Conservation (phyloP, 1,140 invertebrate genomes). For the Fopius arisanus region DNA sequence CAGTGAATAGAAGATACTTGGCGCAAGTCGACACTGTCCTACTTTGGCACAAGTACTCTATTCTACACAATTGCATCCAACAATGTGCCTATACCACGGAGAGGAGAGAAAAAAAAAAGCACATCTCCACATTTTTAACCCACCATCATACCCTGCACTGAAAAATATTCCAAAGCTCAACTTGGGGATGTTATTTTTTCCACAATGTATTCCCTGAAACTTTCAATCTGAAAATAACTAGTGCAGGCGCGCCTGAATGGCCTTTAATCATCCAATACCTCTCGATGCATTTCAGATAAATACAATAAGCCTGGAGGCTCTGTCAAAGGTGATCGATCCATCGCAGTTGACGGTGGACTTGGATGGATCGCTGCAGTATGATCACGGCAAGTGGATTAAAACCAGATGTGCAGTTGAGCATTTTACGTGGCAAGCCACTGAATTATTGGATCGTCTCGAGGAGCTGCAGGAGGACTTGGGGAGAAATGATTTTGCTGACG, state of each 20-base stretch:
- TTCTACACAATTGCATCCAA: conserved; percentile 15
- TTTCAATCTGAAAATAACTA: neutral
- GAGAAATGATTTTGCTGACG: conserved; percentile 90
- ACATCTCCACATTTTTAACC: neutral
- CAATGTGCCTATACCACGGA: neutral
- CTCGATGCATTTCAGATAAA: conserved; percentile 77
- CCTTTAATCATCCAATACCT: neutral
- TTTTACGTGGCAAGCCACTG: conserved; percentile 93
- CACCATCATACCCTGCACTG: no score
- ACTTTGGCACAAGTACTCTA: conserved; percentile 39
- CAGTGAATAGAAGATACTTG: conserved; percentile 26
- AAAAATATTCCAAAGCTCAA: neutral
- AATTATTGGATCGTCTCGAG: conserved; percentile 89
- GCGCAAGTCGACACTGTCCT: conserved; percentile 41
- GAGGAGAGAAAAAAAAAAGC: neutral
- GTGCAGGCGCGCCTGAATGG: neutral
- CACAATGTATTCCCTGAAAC: neutral
- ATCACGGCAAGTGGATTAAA: conserved; percentile 97
- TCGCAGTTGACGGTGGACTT: conserved; percentile 92
- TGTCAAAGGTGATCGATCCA: conserved; percentile 90
- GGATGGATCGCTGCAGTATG: conserved; percentile 92
- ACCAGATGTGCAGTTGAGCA: conserved; percentile 92
- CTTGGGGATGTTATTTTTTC: neutral
- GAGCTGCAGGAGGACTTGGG: conserved; percentile 90
- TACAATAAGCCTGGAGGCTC: conserved; percentile 93